Percentiles rank a stretch among this genome's conserved stretches.
These are phyloP conservation scores for Valencia hispanica DNA, from an alignment of 2,797 vertebrate species.

Conservation along the genomic window DNA sequence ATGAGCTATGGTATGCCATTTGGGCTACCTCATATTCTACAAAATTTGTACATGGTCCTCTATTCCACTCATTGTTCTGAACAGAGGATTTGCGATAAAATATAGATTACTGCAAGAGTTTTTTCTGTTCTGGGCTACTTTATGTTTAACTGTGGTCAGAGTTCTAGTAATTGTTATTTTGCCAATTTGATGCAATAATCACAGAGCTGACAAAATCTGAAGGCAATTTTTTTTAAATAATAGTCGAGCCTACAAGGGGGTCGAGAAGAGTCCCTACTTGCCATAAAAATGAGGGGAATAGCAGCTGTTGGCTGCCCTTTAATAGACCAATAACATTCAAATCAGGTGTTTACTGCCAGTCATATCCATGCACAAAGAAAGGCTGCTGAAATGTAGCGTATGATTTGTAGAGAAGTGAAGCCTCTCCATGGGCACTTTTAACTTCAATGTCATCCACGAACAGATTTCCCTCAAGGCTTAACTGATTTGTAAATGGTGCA, in stretches of 20 bases:
- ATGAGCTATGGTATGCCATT: not conserved
- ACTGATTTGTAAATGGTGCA: constrained; percentile 76
- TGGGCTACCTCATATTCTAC: not conserved
- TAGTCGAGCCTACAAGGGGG: not conserved
- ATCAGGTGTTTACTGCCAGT: constrained; percentile 50
- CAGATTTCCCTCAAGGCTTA: constrained; percentile 70
- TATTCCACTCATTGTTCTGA: not conserved
- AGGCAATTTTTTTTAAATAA: constrained; percentile 3
- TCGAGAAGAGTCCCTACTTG: not conserved
- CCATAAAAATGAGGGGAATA: not conserved
- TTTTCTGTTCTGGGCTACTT: not conserved
- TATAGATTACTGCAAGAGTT: not conserved
- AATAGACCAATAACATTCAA: constrained; percentile 20
- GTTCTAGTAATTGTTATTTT: not conserved
- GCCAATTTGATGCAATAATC: not conserved
- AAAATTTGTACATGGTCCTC: not conserved
- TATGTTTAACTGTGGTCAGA: not conserved
- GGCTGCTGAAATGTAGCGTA: constrained; percentile 48
- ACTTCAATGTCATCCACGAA: constrained; percentile 79
- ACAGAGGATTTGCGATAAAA: not conserved
- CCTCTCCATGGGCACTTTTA: constrained; percentile 66
- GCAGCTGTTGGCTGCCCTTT: constrained; percentile 9
- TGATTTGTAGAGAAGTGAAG: constrained; percentile 59
- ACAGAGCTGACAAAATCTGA: not conserved
- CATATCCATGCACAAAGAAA: constrained; percentile 37